Percentiles rank a stretch among this genome's conserved stretches.
phyloP scores from a whole-genome alignment of 92 coral and sea anemone species.

The Chrysogorgia sp. region DNA sequence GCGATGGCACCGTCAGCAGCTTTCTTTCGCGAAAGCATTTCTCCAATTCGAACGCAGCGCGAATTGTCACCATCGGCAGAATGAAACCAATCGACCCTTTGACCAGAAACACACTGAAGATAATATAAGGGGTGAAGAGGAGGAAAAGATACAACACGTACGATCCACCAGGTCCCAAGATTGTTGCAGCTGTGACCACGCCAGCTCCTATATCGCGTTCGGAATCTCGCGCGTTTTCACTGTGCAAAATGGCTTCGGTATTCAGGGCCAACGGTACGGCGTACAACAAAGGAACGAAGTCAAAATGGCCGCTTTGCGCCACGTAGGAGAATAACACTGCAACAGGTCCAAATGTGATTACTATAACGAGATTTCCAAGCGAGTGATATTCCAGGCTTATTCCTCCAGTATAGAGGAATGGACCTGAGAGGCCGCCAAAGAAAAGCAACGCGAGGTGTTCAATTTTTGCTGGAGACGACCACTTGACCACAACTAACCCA shows the following conservation, averaged over 20 bases:
- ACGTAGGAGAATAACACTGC: slow-evolving; percentile 78
- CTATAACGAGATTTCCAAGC: slow-evolving; percentile 74
- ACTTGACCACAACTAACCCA: slow-evolving; percentile 65
- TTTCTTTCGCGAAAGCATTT: slow-evolving; percentile 78
- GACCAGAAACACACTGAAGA: slow-evolving; percentile 78
- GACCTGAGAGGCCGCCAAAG: slow-evolving; percentile 68
- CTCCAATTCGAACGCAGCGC: slow-evolving; percentile 83
- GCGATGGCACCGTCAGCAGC: slow-evolving; percentile 63
- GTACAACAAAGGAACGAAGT: slow-evolving; percentile 46
- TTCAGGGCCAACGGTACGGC: slow-evolving; percentile 79
- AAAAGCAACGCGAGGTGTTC: slow-evolving; percentile 74
- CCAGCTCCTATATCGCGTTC: slow-evolving; percentile 80
- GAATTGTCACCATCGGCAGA: slow-evolving; percentile 74
- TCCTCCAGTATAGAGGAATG: slow-evolving; percentile 73
- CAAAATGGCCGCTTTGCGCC: slow-evolving; percentile 72
- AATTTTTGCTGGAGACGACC: slow-evolving; percentile 63
- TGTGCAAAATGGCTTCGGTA: slow-evolving; percentile 87
- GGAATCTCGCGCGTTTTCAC: slow-evolving; percentile 84
- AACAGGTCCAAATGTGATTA: slow-evolving; percentile 83
- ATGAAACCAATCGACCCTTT: slow-evolving; percentile 81
- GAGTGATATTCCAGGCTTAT: slow-evolving; percentile 64
- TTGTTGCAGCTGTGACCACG: slow-evolving; percentile 79
- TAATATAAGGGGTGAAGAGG: slow-evolving; percentile 84
- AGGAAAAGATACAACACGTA: slow-evolving; percentile 77
- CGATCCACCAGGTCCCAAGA: slow-evolving; percentile 81